A percentile compares a stretch with the other conserved stretches of the same genome.
phyloP scores from a whole-genome alignment of 2,888 invertebrate genomes.

The Leucozona laternaria region DNA sequence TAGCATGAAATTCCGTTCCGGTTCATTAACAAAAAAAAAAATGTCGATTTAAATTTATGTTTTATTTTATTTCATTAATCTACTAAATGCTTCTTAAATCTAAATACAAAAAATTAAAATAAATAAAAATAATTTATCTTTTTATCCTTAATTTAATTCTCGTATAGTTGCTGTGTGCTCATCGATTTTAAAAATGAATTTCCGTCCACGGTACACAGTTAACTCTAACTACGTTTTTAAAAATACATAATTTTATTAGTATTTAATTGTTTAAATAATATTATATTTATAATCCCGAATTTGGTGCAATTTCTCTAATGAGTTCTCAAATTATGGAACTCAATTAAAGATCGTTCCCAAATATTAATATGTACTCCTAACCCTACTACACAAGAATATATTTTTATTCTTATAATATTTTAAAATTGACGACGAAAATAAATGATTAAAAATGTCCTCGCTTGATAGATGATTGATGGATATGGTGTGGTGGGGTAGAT shows the following conservation, averaged over 20 bases:
- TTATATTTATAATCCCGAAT: conserved; percentile 68
- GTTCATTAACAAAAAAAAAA: not conserved
- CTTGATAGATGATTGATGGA: not conserved
- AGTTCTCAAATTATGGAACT: conserved; percentile 48
- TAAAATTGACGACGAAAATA: conserved; percentile 32
- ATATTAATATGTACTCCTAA: conserved; percentile 52
- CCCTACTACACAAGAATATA: conserved; percentile 59
- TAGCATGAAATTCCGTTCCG: too few species aligned
- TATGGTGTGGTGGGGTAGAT: conserved; percentile 28
- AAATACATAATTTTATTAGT: conserved; percentile 45
- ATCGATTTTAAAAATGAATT: conserved; percentile 42
- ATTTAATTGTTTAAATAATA: conserved; percentile 39
- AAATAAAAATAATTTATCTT: conserved; percentile 76
- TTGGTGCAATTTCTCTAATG: conserved; percentile 53
- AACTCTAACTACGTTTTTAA: conserved; percentile 38
- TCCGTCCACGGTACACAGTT: conserved; percentile 32
- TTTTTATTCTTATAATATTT: not conserved
- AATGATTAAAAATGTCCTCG: not conserved
- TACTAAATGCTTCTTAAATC: conserved; percentile 83
- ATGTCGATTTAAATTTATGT: conserved; percentile 20
- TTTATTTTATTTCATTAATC: conserved; percentile 78
- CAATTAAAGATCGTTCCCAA: conserved; percentile 54
- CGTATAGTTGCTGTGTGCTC: conserved; percentile 41
- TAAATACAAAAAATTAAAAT: conserved; percentile 81
- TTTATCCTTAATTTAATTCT: conserved; percentile 54